Evolutionary conservation across 2,113 vertebrate species (phyloP).

Genomic region (Candoia aspera): DNA sequence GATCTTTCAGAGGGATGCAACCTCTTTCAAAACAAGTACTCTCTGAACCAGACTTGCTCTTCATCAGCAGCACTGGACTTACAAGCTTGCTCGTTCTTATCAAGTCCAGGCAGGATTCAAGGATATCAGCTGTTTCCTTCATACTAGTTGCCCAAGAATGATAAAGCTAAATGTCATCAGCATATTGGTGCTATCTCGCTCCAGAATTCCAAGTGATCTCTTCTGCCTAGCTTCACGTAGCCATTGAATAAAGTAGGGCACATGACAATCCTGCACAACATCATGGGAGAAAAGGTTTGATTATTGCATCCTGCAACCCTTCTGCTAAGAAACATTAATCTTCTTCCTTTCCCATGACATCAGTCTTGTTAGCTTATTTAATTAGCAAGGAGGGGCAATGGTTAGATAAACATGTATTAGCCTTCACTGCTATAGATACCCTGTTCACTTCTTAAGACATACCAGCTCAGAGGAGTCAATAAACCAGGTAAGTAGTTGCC

Average conservation of each 20-base stretch:
- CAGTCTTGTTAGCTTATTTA: background rate
- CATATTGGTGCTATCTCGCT: background rate
- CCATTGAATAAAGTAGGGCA: background rate
- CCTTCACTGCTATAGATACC: background rate
- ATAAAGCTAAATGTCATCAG: background rate
- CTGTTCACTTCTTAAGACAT: background rate
- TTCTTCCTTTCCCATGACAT: background rate
- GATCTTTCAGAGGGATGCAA: background rate
- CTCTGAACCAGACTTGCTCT: background rate
- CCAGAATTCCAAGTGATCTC: background rate
- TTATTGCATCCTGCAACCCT: background rate
- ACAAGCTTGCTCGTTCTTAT: background rate
- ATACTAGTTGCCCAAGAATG: background rate
- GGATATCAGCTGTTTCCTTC: background rate
- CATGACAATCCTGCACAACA: background rate
- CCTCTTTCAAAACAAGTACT: background rate
- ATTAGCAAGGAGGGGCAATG: background rate
- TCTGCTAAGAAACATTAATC: background rate
- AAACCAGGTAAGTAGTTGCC: background rate
- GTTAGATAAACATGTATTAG: background rate
- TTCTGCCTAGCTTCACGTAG: background rate
- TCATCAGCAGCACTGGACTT: background rate
- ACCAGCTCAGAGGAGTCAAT: background rate
- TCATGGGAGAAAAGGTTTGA: background rate
- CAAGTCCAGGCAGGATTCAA: background rate